Base-by-base conservation (phyloP, 2,888 invertebrate species). In the Drosophila meridionalis region DNA sequence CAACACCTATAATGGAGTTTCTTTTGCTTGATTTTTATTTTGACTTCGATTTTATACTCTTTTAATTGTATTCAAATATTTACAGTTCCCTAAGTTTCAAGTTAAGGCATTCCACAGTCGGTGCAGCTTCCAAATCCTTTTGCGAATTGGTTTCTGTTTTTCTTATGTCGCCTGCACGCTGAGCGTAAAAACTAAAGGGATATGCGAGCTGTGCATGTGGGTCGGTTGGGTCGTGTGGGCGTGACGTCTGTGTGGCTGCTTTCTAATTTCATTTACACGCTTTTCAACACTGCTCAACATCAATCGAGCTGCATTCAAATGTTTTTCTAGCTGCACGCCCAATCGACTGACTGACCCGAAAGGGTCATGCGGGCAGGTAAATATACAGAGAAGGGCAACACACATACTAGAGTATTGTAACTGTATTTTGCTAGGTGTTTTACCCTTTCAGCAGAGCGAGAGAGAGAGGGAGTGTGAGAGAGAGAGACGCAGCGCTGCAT, bases 221-320 rank as follows among this genome's bases (percentile, higher is more conserved):
- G 28, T 14, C 9, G n/a, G 26, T 28, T 1, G 5, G 47, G 55
- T 66, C 69, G 70, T 50, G 20, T 2, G 20, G n/a, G 32, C n/a
- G 36, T 36, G 69, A 50, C 28, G 55, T n/a, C 30, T 52, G 36
- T 75, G 62, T 56, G 59, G 69, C 71, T 71, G 42, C 64, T 64
- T 78, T 87, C 79, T 89, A 89, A 89, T 87, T 89, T 88, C 79
- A 85, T 87, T 89, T 85, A 73, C 78, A 85, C 88, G 76, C 85
- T 80, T 76, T 85, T 76, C 73, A 87, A 71, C 84, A 72, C 71
- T 69, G 61, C 64, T 65, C 65, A 64, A 71, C 80, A 76, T 73
- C 87, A 81, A 79, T 83, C 59, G 78, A 80, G 80, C 80, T 82
- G 69, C 61, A 81, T 87, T 82, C 82, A 87, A 84, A 87, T 89